Base-by-base conservation (phyloP, 2,113 vertebrate species). In the Phaethon lepturus region DNA sequence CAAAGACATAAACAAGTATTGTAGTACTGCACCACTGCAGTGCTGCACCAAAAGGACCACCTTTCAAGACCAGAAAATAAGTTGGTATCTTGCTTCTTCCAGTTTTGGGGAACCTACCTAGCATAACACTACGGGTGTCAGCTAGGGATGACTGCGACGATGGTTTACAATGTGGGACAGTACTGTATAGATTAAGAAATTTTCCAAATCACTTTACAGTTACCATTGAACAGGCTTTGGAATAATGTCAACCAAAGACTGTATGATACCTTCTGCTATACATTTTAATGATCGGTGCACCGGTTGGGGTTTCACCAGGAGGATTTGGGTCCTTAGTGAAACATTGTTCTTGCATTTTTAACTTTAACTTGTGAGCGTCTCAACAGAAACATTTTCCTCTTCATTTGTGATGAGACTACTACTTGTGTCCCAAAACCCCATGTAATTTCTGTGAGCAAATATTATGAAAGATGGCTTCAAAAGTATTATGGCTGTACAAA, bases 141-240 rank as follows among this genome's bases (percentile, higher is more conserved):
- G 44, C 11, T 40, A 73, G 17, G 17, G 11, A 35, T 81, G 55
- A 16, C 15, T 62, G 38, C 9, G 8, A 71, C 9, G 5, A 12
- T 31, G 15, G 19, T 58, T 93, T 74, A 59, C 35, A 81, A 11
- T 8, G 17, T 44, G 44, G 40, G 31, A 45, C 69, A 80, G 44
- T 60, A n/a, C 23, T 4, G 0, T 11, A 56, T 1, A 73, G 73
- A 52, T 0, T 5, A 66, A 56, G 20, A 40, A 10, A 40, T 53
- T 60, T 73, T 77, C 40, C 29, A 69, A 81, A 49, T 31, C 0
- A 7, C 74, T 91, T 90, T 24, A 44, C 33, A 26, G 9, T 8
- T 85, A 22, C 38, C 44, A 49, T 6, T 66, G 23, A 53, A 74
- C 11, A 53, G 11, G 8, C 6, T 82, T 74, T 75, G 26, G 6